Conservation (phyloP, 2,888 invertebrate species). For the Brachypterus glaber region DNA sequence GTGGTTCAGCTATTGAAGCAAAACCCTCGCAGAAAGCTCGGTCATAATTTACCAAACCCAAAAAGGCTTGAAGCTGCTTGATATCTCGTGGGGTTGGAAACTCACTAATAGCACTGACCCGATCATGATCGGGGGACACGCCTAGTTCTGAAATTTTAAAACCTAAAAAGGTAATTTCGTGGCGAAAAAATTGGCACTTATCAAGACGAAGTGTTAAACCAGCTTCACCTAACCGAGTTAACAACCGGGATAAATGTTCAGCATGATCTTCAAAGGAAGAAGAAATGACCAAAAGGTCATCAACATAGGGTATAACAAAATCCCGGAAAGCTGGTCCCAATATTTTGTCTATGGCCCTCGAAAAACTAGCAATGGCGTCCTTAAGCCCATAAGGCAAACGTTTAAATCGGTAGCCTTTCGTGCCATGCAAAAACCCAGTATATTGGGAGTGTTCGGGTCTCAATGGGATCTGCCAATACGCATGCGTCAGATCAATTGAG, state of each 20-base stretch:
- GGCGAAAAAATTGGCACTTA: constrained; percentile 20
- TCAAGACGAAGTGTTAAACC: constrained; percentile 19
- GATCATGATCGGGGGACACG: constrained; percentile 18
- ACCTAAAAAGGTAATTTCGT: constrained; percentile 18
- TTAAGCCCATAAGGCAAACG: constrained; percentile 18
- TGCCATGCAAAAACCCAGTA: constrained; percentile 21
- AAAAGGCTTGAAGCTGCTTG: too few species aligned
- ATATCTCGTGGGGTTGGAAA: constrained; percentile 16
- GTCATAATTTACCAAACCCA: too few species aligned
- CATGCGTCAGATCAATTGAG: constrained; percentile 19
- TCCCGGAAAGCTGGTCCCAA: constrained; percentile 14
- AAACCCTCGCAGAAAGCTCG: too few species aligned
- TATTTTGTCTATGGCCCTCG: constrained; percentile 14
- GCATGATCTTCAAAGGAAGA: constrained; percentile 16
- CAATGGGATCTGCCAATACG: too few species aligned
- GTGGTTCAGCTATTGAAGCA: constrained; percentile 14
- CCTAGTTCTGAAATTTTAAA: constrained; percentile 19
- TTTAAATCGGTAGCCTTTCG: constrained; percentile 17
- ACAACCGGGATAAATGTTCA: constrained; percentile 14
- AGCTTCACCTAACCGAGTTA: constrained; percentile 11
- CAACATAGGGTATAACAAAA: too few species aligned
- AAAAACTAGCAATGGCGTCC: constrained; percentile 15
- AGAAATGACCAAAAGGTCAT: constrained; percentile 19
- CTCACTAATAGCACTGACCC: constrained; percentile 16
- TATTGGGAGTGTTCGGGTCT: constrained; percentile 16